phyloP scores from a whole-genome alignment of 2,888 invertebrate genomes.

The Kryphioiulus occultus region DNA sequence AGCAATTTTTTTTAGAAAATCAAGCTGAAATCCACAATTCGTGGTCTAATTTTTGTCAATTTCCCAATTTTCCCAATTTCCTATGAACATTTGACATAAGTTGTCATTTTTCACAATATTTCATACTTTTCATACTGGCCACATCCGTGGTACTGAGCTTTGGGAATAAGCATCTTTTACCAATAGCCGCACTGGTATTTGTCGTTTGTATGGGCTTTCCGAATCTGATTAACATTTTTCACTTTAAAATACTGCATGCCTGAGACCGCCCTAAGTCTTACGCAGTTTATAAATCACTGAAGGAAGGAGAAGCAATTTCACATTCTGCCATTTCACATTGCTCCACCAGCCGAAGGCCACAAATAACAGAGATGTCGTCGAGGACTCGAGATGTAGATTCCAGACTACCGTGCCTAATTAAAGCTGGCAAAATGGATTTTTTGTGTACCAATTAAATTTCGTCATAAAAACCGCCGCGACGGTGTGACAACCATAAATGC shows the following conservation, averaged over 20 bases:
- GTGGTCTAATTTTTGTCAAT: too few relatives aligned
- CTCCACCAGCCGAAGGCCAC: too few relatives aligned
- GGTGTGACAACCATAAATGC: neutral
- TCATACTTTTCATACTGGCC: too few relatives aligned
- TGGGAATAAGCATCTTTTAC: too few relatives aligned
- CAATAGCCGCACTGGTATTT: neutral
- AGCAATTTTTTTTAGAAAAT: too few relatives aligned
- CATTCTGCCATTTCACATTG: neutral
- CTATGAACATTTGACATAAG: too few relatives aligned
- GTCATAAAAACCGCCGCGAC: neutral
- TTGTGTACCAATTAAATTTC: neutral
- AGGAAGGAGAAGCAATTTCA: neutral
- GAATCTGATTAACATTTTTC: neutral
- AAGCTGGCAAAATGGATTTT: neutral
- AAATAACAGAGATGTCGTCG: neutral
- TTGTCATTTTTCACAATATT: too few relatives aligned
- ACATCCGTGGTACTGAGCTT: too few relatives aligned
- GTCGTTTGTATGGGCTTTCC: too few relatives aligned
- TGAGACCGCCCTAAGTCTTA: neutral
- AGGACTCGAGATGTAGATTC: neutral
- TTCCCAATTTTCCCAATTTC: too few relatives aligned
- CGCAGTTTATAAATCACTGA: neutral
- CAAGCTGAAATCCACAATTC: too few relatives aligned
- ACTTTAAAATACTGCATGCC: neutral
- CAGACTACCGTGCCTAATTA: neutral